Conservation (phyloP, 2,888 invertebrate species). For the Gastracanthus pulcherrimus region DNA sequence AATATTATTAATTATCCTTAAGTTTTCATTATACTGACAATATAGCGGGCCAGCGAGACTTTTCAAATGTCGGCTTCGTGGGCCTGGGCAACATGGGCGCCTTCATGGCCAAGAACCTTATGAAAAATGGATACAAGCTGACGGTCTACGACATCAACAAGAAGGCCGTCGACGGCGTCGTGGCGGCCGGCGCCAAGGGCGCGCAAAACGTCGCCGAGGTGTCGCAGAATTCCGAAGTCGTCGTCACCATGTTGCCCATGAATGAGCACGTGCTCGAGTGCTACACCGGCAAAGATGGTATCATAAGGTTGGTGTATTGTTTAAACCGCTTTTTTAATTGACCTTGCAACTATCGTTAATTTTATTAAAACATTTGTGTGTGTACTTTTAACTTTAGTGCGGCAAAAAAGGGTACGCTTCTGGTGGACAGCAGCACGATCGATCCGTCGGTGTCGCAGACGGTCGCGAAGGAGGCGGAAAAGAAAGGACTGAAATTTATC, state of each 20-base stretch:
- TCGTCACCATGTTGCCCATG: conserved; percentile 97
- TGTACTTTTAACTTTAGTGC: conserved; percentile 79
- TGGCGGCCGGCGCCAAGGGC: conserved; percentile 86
- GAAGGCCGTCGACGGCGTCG: conserved; percentile 80
- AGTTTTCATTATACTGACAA: no score
- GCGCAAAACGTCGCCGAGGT: conserved; percentile 88
- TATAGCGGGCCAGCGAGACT: conserved; percentile 61
- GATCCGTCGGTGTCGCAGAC: conserved; percentile 92
- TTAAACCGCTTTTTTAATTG: not conserved
- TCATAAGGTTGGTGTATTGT: conserved; percentile 78
- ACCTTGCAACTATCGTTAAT: not conserved
- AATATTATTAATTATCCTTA: no score
- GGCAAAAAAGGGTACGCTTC: conserved; percentile 85
- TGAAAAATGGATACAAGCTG: conserved; percentile 90
- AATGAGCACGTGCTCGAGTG: conserved; percentile 92
- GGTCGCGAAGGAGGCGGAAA: conserved; percentile 82
- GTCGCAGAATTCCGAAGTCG: conserved; percentile 85
- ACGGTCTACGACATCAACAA: conserved; percentile 90
- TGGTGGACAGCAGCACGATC: conserved; percentile 97
- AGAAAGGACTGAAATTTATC: conserved; percentile 87
- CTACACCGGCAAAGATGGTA: conserved; percentile 82
- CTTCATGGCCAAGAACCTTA: conserved; percentile 95
- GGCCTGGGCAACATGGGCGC: conserved; percentile 99
- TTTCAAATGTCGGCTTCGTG: conserved; percentile 89
- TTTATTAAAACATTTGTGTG: no score